Percentiles rank a stretch among this genome's conserved stretches.
Evolutionary conservation across 2,113 vertebrate genomes (phyloP).

Genomic region (Nycticryphes semicollaris): DNA sequence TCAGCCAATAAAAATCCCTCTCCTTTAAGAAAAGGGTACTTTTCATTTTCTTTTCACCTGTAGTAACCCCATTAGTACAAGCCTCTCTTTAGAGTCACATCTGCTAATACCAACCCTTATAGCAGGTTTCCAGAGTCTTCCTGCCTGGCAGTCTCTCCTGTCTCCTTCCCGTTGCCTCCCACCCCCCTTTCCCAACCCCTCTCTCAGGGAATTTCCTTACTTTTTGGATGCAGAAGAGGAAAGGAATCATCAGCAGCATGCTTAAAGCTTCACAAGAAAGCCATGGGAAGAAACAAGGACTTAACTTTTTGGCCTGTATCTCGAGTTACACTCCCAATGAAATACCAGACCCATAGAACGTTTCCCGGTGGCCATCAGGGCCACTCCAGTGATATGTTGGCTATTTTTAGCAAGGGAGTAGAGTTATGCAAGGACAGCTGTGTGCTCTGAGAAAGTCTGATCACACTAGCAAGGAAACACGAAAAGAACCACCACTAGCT

Average conservation of each 20-base stretch:
- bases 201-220: not conserved
- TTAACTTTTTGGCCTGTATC: not conserved
- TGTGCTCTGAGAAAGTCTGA: not conserved
- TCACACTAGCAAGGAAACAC: not conserved
- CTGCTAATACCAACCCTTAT: rapidly evolving
- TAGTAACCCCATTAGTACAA: not conserved
- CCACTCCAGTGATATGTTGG: not conserved
- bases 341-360: not conserved
- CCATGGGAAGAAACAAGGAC: not conserved
- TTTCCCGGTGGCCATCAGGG: not conserved
- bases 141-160: not conserved
- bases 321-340: not conserved
- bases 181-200: not conserved
- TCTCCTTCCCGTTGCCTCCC: rapidly evolving
- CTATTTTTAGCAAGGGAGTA: not conserved
- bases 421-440: not conserved
- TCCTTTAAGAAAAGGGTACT: not conserved
- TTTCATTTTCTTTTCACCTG: not conserved
- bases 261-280: not conserved
- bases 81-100: not conserved
- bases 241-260: not conserved
- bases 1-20: not conserved
- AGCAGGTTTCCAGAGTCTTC: not conserved
- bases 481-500: not conserved
- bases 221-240: not conserved